Percentiles rank a stretch among this genome's conserved stretches.
phyloP scores from a whole-genome alignment of 2,797 vertebrate species.

The Microchirus variegatus region DNA sequence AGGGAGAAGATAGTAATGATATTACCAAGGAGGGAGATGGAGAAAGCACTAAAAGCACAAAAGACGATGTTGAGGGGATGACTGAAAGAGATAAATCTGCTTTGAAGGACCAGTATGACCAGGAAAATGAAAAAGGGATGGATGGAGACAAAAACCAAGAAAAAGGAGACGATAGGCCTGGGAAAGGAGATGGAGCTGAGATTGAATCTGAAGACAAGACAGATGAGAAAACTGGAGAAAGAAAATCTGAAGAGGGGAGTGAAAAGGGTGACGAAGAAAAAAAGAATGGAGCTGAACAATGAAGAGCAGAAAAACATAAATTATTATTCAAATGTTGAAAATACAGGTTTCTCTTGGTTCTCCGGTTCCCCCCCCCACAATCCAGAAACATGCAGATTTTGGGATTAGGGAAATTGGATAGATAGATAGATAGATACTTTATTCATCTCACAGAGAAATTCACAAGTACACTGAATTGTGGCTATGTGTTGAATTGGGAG shows the following conservation, averaged over 20 bases:
- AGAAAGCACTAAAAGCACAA: slow-evolving; percentile 62
- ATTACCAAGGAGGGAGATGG: slow-evolving; percentile 60
- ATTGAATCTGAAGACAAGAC: slow-evolving; percentile 27
- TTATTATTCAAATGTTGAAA: slow-evolving; percentile 4
- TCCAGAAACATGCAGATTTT: too few relatives aligned
- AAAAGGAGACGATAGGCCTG: slow-evolving; percentile 44
- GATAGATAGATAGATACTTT: too few relatives aligned
- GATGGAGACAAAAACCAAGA: slow-evolving; percentile 18
- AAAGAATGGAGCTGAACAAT: background rate
- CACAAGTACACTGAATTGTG: too few relatives aligned
- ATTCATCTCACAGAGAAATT: too few relatives aligned
- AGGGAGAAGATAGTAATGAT: slow-evolving; percentile 29
- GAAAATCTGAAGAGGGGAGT: slow-evolving; percentile 19
- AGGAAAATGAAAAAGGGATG: slow-evolving; percentile 18
- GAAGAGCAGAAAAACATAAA: background rate
- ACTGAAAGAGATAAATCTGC: slow-evolving; percentile 28
- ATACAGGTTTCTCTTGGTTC: too few relatives aligned
- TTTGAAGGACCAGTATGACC: slow-evolving; percentile 7
- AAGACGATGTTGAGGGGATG: slow-evolving; percentile 45
- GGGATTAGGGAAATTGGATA: too few relatives aligned
- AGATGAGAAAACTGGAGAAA: slow-evolving; percentile 9
- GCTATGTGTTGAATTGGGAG: too few relatives aligned
- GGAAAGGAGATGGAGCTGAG: slow-evolving; percentile 65
- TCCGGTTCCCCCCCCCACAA: too few relatives aligned
- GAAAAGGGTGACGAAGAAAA: slow-evolving; percentile 13